Percentiles rank a stretch among this genome's conserved stretches.
phyloP scores from a whole-genome alignment of 2,113 vertebrate genomes.

The Indicator indicator region DNA sequence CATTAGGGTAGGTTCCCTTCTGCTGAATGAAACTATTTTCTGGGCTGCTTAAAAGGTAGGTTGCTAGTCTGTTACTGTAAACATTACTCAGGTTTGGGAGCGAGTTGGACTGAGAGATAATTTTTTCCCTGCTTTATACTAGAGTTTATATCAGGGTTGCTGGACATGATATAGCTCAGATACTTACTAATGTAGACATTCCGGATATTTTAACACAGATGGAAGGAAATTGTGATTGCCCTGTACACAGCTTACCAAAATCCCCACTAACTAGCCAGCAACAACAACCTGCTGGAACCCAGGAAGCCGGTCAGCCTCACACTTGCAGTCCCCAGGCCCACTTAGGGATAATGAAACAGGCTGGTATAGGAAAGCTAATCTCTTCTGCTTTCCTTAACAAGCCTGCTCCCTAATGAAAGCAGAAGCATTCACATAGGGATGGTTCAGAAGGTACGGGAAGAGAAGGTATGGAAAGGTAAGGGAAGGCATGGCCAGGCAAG shows the following conservation, averaged over 20 bases:
- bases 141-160: background rate
- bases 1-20: background rate
- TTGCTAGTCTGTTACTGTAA: background rate
- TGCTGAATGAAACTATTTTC: background rate
- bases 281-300: background rate
- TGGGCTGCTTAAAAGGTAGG: background rate
- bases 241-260: background rate
- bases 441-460: background rate
- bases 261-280: background rate
- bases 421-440: background rate
- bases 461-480: background rate
- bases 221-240: background rate
- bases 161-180: background rate
- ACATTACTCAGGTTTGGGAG: background rate
- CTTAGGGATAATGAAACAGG: background rate
- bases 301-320: background rate
- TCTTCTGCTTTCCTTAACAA: background rate
- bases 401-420: background rate
- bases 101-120: background rate
- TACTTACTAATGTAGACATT: background rate
- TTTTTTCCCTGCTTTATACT: background rate
- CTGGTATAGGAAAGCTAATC: background rate
- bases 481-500: background rate
- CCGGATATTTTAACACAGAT: background rate
- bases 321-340: background rate